A percentile compares a stretch with the other conserved stretches of the same genome.
These are phyloP conservation scores for Sphecodes monilicornis DNA, from an alignment of 2,888 invertebrate genomes.

Conservation along the genomic window DNA sequence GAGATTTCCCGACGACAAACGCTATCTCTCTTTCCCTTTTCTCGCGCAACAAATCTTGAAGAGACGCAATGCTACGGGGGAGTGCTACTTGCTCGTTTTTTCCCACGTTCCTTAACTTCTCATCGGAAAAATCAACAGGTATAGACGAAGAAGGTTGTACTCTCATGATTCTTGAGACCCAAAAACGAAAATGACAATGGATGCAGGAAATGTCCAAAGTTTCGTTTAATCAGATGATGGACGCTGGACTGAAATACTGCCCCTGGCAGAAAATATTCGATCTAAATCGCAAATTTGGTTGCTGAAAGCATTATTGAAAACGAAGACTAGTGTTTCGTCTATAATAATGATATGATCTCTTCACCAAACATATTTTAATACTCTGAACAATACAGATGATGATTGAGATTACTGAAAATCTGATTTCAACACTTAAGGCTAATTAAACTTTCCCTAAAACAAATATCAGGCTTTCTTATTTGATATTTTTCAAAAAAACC, in stretches of 20 bases:
- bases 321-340: background rate
- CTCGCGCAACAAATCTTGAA: slow-evolving; percentile 65
- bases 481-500: background rate
- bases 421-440: background rate
- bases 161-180: background rate
- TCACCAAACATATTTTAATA: background rate
- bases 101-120: background rate
- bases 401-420: background rate
- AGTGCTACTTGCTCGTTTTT: slow-evolving; percentile 1
- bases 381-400: background rate
- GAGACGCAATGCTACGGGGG: slow-evolving; percentile 58
- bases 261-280: background rate
- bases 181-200: background rate
- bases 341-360: background rate
- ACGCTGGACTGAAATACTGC: background rate
- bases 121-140: background rate
- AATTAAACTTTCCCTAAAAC: background rate
- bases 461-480: background rate
- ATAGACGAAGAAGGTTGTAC: background rate
- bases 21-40: slow-evolving; percentile 45
- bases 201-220: background rate
- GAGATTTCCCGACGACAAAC: slow-evolving; percentile 68
- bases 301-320: background rate
- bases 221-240: background rate
- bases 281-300: background rate